phyloP scores from a whole-genome alignment of 2,113 vertebrate genomes.

The Turdus rufiventris region DNA sequence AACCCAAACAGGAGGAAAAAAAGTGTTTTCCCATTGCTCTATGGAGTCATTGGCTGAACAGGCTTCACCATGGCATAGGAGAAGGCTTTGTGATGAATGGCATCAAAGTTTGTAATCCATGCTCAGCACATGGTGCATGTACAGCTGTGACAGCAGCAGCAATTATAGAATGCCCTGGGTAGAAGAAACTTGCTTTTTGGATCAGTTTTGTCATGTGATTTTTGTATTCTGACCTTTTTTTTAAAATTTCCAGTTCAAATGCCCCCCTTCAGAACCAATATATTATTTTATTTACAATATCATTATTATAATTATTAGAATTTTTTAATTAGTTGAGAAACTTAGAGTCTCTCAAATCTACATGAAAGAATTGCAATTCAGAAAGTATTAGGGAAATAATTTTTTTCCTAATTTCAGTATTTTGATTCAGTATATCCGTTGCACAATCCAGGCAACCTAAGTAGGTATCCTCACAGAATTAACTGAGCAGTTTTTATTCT shows the following conservation, averaged over 20 bases:
- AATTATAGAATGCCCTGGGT: neutral
- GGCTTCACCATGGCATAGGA: neutral
- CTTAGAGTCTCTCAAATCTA: neutral
- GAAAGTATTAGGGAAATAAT: neutral
- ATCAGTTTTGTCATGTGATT: neutral
- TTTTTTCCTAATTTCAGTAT: neutral
- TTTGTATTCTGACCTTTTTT: neutral
- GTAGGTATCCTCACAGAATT: neutral
- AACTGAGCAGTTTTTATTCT: neutral
- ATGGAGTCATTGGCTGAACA: neutral
- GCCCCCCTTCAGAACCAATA: neutral
- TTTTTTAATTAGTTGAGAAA: neutral
- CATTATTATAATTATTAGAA: neutral
- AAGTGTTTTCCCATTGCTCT: neutral
- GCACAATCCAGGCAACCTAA: neutral
- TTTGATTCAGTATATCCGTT: neutral
- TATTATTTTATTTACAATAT: neutral
- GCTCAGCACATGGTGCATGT: rapidly evolving
- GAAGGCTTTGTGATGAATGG: neutral
- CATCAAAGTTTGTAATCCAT: rapidly evolving
- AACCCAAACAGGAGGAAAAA: neutral
- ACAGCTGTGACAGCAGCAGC: neutral
- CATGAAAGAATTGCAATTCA: neutral
- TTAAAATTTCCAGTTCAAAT: neutral
- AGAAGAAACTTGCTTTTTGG: neutral